Percentiles rank a stretch among this genome's conserved stretches.
These are phyloP conservation scores for Myripristis jacobus DNA, from an alignment of 2,797 vertebrate species.

Conservation along the genomic window DNA sequence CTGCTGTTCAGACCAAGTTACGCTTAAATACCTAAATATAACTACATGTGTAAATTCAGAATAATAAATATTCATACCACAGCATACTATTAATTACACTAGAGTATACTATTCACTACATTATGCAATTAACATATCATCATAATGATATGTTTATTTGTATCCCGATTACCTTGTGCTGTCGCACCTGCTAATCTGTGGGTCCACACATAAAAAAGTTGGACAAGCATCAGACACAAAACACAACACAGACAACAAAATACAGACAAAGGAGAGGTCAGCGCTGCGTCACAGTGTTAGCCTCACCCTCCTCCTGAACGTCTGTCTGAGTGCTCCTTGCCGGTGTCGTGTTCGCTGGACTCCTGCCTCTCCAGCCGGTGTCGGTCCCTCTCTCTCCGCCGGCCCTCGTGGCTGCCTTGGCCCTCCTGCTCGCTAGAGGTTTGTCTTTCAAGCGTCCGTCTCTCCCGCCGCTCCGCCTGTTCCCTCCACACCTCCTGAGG, in stretches of 20 bases:
- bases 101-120: too few species aligned
- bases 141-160: too few species aligned
- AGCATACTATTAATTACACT: too few species aligned
- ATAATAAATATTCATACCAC: too few species aligned
- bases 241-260: background rate
- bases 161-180: too few species aligned
- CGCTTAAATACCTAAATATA: too few species aligned
- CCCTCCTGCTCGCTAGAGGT: slow-evolving; percentile 84
- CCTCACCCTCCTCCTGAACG: slow-evolving; percentile 85
- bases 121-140: too few species aligned
- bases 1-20: too few species aligned
- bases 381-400: slow-evolving; percentile 85
- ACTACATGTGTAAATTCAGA: too few species aligned
- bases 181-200: too few species aligned
- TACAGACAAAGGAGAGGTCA: too few species aligned
- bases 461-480: slow-evolving; percentile 80
- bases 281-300: background rate
- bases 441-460: slow-evolving; percentile 82
- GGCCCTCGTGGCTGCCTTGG: slow-evolving; percentile 73
- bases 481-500: slow-evolving; percentile 87
- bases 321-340: slow-evolving; percentile 84
- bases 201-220: too few species aligned
- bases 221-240: background rate
- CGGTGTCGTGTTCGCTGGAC: slow-evolving; percentile 90
- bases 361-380: slow-evolving; percentile 89